Base-by-base conservation (phyloP, 2,888 invertebrate genomes). In the Phytoseiulus persimilis region DNA sequence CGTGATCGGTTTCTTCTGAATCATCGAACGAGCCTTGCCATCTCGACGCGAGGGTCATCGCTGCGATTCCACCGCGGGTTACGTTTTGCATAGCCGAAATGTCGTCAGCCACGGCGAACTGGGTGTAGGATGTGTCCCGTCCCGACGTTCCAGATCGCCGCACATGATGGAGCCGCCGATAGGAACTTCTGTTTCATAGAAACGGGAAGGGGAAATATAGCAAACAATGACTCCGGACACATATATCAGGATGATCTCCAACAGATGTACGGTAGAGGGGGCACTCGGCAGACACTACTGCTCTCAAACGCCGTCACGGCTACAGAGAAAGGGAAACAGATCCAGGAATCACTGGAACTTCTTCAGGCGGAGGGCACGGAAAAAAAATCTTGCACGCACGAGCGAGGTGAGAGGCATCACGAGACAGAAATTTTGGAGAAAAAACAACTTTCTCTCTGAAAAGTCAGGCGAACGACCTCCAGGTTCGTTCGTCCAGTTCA, bases 1-100 rank as follows among this genome's bases (percentile, higher is more conserved):
- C 97, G 93, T 97, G 97, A 92, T 97, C 97, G 0, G 96, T 96
- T 89, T 97, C 96, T 91, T 98, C 97, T 0, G 97, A 97, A 92
- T 98, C 97, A 92, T 97, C 97, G 92, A 98, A 98, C 92, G 98
- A 97, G 0, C 97, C 97, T 92, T 97, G 97, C 97, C 98, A 98
- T 92, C 96, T 96, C 31, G 97, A 97, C 0, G 96, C 97, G 31
- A 98, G 93, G 0, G 98, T 98, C 18, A 97, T 93, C 14, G 93
- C 93, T 91, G 94, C 94, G 0, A 96, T 96, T 0, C 97, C 97
- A 31, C 96, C 96, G 92, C 96, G 95, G 0, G 97, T 97, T 90
- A 96, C 96, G 94, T 97, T 97, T 92, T 97, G 97, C 91, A 96
- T 92, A 0, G 96, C 96, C 3, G 97, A 97, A 39, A 90, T 89